A percentile compares a stretch with the other conserved stretches of the same genome.
Conservation (phyloP, 2,797 vertebrate genomes). For the Potorous gilbertii region DNA sequence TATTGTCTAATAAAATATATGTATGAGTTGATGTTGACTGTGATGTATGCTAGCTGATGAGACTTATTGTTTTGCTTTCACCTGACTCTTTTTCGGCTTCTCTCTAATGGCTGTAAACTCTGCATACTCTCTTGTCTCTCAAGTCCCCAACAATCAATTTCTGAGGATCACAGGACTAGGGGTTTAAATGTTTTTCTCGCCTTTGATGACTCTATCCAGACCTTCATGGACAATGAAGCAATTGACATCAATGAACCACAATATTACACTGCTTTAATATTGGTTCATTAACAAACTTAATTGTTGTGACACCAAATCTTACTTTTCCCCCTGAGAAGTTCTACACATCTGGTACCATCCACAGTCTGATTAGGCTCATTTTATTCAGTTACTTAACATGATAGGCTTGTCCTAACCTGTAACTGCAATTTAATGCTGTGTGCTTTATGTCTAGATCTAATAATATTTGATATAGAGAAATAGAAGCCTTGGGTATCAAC, state of each 20-base stretch:
- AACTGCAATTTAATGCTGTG: not conserved
- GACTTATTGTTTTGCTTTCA: not conserved
- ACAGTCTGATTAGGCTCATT: slow-evolving; percentile 9
- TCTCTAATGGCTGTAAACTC: not conserved
- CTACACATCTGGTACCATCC: not conserved
- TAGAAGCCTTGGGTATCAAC: not conserved
- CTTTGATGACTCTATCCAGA: not conserved
- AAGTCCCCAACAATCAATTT: not conserved
- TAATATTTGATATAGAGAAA: slow-evolving; percentile 21
- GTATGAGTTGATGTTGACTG: not conserved
- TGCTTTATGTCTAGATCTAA: slow-evolving; percentile 20
- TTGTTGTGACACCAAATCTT: not conserved
- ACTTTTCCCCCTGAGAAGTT: slow-evolving; percentile 10
- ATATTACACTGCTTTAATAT: not conserved
- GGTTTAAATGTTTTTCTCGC: not conserved
- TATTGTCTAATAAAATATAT: not conserved
- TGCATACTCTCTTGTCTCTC: not conserved
- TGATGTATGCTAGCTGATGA: not conserved
- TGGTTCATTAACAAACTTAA: slow-evolving; percentile 33
- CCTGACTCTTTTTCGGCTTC: not conserved
- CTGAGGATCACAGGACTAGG: not conserved
- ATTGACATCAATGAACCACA: not conserved
- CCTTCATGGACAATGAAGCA: not conserved
- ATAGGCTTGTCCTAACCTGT: not conserved
- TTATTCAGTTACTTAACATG: slow-evolving; percentile 21